phyloP scores from a whole-genome alignment of 2,888 invertebrate genomes.

The Caenorhabditis becei region DNA sequence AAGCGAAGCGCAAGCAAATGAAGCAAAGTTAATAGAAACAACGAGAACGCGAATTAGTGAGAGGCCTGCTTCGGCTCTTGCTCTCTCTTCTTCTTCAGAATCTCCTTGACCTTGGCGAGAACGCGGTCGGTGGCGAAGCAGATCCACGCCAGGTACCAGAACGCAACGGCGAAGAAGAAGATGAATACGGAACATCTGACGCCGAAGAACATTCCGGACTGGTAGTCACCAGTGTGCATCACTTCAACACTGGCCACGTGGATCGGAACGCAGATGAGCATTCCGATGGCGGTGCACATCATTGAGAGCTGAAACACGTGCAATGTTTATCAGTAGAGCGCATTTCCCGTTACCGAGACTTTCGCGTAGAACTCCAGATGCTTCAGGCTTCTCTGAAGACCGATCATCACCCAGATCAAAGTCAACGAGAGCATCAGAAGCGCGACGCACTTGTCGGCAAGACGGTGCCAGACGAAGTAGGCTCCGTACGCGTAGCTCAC shows the following conservation, averaged over 20 bases:
- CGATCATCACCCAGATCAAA: neutral
- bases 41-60: no score
- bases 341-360: neutral
- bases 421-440: neutral
- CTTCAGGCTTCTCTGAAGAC: neutral
- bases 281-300: slow-evolving; percentile 1
- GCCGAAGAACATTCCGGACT: neutral
- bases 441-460: neutral
- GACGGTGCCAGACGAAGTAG: neutral
- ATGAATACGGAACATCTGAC: neutral
- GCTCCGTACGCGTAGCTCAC: neutral
- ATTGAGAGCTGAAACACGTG: neutral
- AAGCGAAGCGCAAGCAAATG: no score
- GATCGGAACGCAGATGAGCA: neutral
- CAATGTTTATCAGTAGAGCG: neutral
- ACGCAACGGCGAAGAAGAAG: slow-evolving; percentile 6
- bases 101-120: neutral
- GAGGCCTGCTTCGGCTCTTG: no score
- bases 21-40: no score
- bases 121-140: slow-evolving; percentile 7
- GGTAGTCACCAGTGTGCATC: neutral
- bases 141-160: slow-evolving; percentile 14
- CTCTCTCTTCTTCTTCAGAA: slow-evolving; percentile 2
- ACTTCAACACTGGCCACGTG: slow-evolving; percentile 11
- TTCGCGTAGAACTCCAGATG: neutral